Conservation (phyloP, 2,888 invertebrate species). For the Drosophila stalkeri region DNA sequence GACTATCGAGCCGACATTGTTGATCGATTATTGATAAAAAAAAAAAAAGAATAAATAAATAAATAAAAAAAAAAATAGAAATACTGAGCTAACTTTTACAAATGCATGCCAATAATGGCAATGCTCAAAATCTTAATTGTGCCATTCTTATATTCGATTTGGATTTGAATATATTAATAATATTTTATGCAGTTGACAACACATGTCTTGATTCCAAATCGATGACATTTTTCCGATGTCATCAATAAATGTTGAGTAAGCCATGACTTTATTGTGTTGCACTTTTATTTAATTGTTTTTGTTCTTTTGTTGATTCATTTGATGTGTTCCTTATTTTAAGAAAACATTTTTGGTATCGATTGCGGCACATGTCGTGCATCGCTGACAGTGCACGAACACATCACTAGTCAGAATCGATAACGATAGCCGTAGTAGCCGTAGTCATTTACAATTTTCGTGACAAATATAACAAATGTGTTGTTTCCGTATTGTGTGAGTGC, state of each 20-base stretch:
- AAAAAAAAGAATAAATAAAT: no score
- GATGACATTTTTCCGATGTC: not conserved
- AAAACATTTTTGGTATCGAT: conserved; percentile 25
- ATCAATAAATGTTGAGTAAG: not conserved
- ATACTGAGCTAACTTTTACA: not conserved
- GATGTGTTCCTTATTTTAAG: not conserved
- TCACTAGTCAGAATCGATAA: conserved; percentile 51
- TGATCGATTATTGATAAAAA: conserved; percentile 13
- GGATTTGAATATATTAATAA: not conserved
- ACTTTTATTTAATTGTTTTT: not conserved
- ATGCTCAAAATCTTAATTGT: not conserved
- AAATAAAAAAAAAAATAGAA: not conserved
- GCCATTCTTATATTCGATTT: no score
- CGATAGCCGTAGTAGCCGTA: conserved; percentile 38
- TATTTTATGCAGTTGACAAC: conserved; percentile 8
- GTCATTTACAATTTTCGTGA: conserved; percentile 61
- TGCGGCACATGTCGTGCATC: conserved; percentile 6
- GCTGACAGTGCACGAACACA: conserved; percentile 17
- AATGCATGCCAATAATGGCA: not conserved
- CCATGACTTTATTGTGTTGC: not conserved
- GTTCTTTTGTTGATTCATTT: not conserved
- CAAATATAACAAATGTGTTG: conserved; percentile 63
- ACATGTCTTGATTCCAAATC: not conserved
- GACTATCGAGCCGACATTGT: conserved; percentile 6
- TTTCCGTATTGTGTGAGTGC: conserved; percentile 54